phyloP scores from a whole-genome alignment of 2,797 vertebrate species.

The Alauda arvensis region DNA sequence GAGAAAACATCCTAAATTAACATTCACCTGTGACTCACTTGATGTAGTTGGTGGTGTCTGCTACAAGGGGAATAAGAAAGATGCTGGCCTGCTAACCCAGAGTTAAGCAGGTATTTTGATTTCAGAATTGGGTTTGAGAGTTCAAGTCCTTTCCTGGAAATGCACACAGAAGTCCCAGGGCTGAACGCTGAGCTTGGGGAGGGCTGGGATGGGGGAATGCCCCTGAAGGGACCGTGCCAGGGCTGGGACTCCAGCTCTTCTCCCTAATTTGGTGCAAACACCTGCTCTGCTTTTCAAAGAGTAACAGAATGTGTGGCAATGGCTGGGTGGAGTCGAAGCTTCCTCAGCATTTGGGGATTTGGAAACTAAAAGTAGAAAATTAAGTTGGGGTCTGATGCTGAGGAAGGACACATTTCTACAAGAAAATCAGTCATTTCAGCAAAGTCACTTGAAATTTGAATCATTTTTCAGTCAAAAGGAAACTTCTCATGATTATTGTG shows the following conservation, averaged over 20 bases:
- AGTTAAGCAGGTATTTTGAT: not conserved
- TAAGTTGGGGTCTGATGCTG: not conserved
- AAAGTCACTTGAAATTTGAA: not conserved
- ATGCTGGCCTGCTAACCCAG: not conserved
- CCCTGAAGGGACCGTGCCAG: not conserved
- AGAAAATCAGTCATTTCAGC: not conserved
- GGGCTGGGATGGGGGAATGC: not conserved
- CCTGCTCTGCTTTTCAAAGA: not conserved
- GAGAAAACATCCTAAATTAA: not conserved
- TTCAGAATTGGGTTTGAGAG: not conserved
- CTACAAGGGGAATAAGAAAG: not conserved
- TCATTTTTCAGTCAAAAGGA: not conserved
- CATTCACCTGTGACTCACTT: not conserved
- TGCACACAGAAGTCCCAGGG: rapidly evolving
- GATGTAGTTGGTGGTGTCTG: not conserved
- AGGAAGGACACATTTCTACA: not conserved
- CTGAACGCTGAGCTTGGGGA: not conserved
- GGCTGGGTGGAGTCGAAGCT: not conserved
- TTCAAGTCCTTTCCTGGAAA: not conserved
- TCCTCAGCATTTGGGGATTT: not conserved
- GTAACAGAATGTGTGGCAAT: not conserved
- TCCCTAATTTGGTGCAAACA: not conserved
- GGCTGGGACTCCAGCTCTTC: not conserved
- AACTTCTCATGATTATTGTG: not conserved
- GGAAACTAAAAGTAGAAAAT: not conserved